These are phyloP conservation scores for Scortum barcoo DNA, from an alignment of 2,113 vertebrate genomes.

Conservation along the genomic window DNA sequence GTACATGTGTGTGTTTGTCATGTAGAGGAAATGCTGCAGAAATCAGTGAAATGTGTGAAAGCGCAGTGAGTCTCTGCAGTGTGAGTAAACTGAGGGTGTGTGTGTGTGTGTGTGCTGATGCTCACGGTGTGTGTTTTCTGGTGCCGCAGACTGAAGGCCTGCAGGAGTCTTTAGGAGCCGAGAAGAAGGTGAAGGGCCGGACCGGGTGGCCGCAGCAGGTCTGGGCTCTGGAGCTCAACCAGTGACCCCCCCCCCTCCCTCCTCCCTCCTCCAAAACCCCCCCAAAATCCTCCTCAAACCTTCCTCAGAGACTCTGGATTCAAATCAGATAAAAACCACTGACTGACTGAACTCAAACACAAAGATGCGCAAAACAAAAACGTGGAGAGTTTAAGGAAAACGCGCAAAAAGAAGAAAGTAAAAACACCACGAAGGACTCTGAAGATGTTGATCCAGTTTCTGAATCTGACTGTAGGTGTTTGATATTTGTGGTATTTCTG, in stretches of 20 bases:
- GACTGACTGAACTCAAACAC: constrained; percentile 40
- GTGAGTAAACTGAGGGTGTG: neutral
- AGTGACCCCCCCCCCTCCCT: constrained; percentile 79
- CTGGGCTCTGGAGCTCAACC: constrained; percentile 97
- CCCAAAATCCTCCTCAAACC: neutral
- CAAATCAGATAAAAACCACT: constrained; percentile 58
- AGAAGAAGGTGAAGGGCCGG: constrained; percentile 94
- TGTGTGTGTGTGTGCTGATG: neutral
- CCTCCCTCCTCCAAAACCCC: neutral
- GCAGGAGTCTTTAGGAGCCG: constrained; percentile 84
- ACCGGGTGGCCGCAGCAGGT: constrained; percentile 99
- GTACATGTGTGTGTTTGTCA: too few species aligned
- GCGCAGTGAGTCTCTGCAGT: neutral
- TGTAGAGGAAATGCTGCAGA: neutral
- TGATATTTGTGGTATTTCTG: constrained; percentile 64
- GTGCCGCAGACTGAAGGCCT: constrained; percentile 85
- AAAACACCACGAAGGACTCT: neutral
- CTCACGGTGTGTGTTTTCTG: neutral
- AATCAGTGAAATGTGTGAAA: neutral
- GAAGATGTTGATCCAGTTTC: neutral
- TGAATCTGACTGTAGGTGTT: constrained; percentile 23
- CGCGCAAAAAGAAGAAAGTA: too few species aligned
- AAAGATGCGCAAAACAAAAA: constrained; percentile 2
- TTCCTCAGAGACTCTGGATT: constrained; percentile 39
- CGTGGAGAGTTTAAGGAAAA: neutral